These are phyloP conservation scores for Hemitrygon akajei DNA, from an alignment of 2,797 vertebrate species.

Conservation along the genomic window DNA sequence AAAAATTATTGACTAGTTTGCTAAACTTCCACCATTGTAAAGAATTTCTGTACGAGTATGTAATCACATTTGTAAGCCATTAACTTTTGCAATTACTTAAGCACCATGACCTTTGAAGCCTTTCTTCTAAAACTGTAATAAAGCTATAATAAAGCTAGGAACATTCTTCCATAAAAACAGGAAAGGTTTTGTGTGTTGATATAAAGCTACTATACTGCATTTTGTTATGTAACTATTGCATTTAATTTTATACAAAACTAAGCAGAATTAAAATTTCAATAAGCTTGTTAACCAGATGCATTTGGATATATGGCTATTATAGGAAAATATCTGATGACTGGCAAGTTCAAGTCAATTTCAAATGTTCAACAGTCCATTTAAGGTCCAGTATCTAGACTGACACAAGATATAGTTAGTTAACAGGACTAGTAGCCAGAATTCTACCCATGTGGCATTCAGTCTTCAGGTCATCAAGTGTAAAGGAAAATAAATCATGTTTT, in stretches of 20 bases:
- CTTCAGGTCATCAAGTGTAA: neutral
- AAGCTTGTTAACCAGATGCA: neutral
- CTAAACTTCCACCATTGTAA: conserved; percentile 16
- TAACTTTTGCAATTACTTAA: conserved; percentile 33
- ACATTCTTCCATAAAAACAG: conserved; percentile 1
- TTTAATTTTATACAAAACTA: conserved; percentile 6
- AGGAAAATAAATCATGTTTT: neutral
- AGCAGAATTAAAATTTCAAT: neutral
- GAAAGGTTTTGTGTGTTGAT: neutral
- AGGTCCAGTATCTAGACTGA: neutral
- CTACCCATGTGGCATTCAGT: neutral
- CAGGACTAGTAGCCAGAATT: neutral
- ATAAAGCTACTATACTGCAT: neutral
- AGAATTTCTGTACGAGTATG: conserved; percentile 9
- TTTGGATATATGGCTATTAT: neutral
- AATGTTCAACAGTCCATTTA: too few relatives aligned
- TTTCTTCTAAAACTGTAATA: conserved; percentile 18
- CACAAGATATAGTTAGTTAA: neutral
- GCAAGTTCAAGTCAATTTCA: neutral
- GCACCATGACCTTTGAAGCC: conserved; percentile 28
- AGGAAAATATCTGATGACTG: neutral
- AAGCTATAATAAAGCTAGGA: conserved; percentile 9
- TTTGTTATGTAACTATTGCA: conserved; percentile 8
- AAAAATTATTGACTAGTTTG: conserved; percentile 15
- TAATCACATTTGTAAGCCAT: conserved; percentile 36